Percentiles rank a stretch among this genome's conserved stretches.
These are phyloP conservation scores for Anolis apletophallus DNA, from an alignment of 2,797 vertebrate species.

Conservation along the genomic window DNA sequence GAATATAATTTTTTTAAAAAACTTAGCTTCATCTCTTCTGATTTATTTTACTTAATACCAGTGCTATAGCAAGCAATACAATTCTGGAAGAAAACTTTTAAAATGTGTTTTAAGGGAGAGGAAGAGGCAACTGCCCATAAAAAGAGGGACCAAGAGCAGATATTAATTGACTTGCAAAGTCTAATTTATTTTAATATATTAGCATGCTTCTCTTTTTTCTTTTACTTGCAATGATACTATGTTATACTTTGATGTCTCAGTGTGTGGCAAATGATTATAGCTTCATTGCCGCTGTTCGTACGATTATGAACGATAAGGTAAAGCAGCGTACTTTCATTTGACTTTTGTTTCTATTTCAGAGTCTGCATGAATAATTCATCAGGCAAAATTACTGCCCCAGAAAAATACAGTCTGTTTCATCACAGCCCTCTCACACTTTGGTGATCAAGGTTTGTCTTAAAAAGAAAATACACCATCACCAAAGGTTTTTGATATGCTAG, in stretches of 20 bases:
- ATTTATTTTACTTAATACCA: constrained; percentile 33
- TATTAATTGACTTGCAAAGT: constrained; percentile 53
- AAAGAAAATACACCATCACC: constrained; percentile 42
- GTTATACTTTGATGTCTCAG: constrained; percentile 70
- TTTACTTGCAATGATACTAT: constrained; percentile 54
- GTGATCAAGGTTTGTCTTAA: constrained; percentile 55
- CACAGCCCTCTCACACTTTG: constrained; percentile 72
- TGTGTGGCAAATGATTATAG: constrained; percentile 70
- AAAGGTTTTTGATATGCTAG: constrained; percentile 61
- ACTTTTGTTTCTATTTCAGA: constrained; percentile 63
- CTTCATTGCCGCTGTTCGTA: constrained; percentile 70
- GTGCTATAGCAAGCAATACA: not conserved
- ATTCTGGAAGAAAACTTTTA: no score
- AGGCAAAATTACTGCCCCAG: constrained; percentile 77
- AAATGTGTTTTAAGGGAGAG: constrained; percentile 44
- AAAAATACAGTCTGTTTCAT: constrained; percentile 76
- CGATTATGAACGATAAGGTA: constrained; percentile 73
- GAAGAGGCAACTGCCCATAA: not conserved
- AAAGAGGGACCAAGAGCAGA: constrained; percentile 23
- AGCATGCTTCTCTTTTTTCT: constrained; percentile 51
- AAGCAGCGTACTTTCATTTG: constrained; percentile 61
- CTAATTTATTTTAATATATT: constrained; percentile 71
- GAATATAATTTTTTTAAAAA: no score
- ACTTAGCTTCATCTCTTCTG: not conserved
- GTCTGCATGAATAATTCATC: constrained; percentile 78